Evolutionary conservation across 1,140 invertebrate genomes (phyloP).

Genomic region (Procambarus virginalis): DNA sequence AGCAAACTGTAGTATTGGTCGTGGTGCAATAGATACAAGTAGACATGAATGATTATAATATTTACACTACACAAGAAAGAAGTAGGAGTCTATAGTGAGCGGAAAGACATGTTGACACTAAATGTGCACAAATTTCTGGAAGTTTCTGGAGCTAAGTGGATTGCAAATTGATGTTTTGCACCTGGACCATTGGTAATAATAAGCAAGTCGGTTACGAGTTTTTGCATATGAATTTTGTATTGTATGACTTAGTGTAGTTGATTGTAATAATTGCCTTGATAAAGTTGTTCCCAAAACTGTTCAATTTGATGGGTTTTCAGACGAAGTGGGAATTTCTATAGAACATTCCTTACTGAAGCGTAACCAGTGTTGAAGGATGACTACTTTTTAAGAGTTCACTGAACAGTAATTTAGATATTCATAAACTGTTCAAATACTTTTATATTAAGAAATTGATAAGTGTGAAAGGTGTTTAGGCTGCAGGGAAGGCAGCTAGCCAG

Average conservation of each 20-base stretch:
- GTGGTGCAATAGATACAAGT: background rate
- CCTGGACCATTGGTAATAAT: background rate
- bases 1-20: background rate
- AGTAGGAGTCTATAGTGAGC: background rate
- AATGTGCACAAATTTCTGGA: background rate
- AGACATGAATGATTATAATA: background rate
- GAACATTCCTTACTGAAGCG: background rate
- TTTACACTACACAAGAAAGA: background rate
- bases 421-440: too few relatives aligned
- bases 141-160: background rate
- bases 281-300: background rate
- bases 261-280: conserved; percentile 4
- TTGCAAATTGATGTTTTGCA: background rate
- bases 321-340: background rate
- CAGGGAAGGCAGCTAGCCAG: too few relatives aligned
- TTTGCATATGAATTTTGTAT: background rate
- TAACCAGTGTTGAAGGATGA: too few relatives aligned
- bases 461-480: too few relatives aligned
- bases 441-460: too few relatives aligned
- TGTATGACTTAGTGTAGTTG: background rate
- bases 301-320: background rate
- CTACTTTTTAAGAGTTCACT: too few relatives aligned
- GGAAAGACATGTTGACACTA: background rate
- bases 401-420: too few relatives aligned
- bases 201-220: background rate